Conservation (phyloP, 1,140 invertebrate genomes). For the Centruroides vittatus region DNA sequence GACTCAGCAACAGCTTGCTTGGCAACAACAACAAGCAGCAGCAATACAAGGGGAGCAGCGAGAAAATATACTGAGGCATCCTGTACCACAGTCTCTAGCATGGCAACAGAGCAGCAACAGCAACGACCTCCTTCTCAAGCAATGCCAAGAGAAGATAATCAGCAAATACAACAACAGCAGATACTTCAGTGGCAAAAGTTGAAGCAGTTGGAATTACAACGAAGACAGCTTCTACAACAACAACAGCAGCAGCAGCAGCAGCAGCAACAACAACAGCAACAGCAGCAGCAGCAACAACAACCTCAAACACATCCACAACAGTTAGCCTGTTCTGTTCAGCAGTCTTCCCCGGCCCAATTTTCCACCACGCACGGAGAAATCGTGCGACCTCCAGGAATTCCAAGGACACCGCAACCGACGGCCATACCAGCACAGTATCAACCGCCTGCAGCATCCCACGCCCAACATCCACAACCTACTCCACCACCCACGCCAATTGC, state of each 20-base stretch:
- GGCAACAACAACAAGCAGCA: conserved; percentile 8
- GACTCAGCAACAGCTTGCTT: conserved; percentile 2
- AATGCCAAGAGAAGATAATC: conserved; percentile 14
- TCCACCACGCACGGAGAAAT: conserved; percentile 7
- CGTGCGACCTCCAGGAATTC: conserved; percentile 1
- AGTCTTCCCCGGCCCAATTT: conserved; percentile 1
- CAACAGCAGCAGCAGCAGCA: conserved; percentile 21
- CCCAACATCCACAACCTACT: conserved; percentile 25
- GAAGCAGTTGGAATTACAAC: conserved; percentile 12
- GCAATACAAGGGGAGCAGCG: not conserved
- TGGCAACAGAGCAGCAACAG: not conserved
- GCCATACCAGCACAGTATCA: conserved; percentile 25
- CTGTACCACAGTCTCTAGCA: not conserved
- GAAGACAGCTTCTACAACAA: conserved; percentile 13
- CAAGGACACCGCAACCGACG: conserved; percentile 8
- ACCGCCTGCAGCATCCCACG: conserved; percentile 34
- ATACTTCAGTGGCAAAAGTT: conserved; percentile 16
- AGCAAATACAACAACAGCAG: conserved; percentile 20
- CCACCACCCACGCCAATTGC: conserved; percentile 29
- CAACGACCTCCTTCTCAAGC: no score
- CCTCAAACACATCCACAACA: not conserved
- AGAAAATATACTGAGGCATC: not conserved
- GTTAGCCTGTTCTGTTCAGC: not conserved
- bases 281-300: conserved; percentile 17
- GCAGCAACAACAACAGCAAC: conserved; percentile 20